These are phyloP conservation scores for Brachionus calyciflorus DNA, from an alignment of 1,140 invertebrate genomes.

Conservation along the genomic window DNA sequence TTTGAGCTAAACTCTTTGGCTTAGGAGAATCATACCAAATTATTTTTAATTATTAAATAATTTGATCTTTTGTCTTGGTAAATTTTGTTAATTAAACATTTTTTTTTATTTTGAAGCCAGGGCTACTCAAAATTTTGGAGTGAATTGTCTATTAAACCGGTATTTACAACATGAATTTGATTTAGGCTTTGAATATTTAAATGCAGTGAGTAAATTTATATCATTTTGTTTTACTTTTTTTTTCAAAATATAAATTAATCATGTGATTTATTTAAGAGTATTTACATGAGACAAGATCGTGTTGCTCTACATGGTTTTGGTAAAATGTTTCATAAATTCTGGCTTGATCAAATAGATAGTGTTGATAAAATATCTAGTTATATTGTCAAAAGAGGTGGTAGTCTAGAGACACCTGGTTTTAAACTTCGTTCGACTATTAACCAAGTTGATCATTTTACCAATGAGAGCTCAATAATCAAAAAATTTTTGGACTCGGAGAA, in stretches of 20 bases:
- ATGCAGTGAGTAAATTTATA: not conserved
- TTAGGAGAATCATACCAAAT: not conserved
- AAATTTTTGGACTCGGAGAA: constrained; percentile 8
- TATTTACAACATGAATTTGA: constrained; percentile 27
- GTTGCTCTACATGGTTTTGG: constrained; percentile 27
- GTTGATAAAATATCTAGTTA: constrained; percentile 34
- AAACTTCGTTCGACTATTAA: not conserved
- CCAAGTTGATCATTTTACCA: not conserved
- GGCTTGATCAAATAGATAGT: not conserved
- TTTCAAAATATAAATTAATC: not conserved
- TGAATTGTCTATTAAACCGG: not conserved
- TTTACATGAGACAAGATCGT: constrained; percentile 38
- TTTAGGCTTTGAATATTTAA: constrained; percentile 30
- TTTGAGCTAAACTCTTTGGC: not conserved
- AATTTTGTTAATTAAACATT: too few relatives aligned
- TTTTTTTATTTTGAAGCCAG: not conserved
- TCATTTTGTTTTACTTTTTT: not conserved
- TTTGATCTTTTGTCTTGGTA: too few relatives aligned
- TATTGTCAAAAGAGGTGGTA: constrained; percentile 32
- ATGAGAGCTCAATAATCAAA: not conserved
- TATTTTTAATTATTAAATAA: too few relatives aligned
- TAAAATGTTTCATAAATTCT: constrained; percentile 31
- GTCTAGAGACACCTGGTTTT: not conserved
- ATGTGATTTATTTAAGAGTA: constrained; percentile 22
- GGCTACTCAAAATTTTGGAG: not conserved